A percentile compares a stretch with the other conserved stretches of the same genome.
Conservation (phyloP, 2,113 vertebrate genomes). For the Tyto alba region DNA sequence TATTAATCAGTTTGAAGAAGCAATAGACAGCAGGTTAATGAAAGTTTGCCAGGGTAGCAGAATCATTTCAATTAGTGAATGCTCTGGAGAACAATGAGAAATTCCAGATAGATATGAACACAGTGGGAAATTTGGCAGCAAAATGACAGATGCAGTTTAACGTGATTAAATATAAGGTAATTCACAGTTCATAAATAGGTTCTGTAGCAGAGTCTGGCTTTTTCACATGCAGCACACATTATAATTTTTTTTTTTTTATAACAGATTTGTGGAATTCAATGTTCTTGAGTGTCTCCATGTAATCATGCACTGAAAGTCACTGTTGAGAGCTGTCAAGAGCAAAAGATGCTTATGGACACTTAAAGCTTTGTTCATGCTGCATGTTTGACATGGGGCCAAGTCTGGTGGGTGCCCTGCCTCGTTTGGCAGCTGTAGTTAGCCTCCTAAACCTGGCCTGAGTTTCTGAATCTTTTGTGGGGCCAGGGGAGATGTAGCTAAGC, state of each 20-base stretch:
- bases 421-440: neutral
- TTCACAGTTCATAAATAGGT: constrained; percentile 6
- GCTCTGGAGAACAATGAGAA: constrained; percentile 32
- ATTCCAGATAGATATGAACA: constrained; percentile 4
- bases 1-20: constrained; percentile 11
- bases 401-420: neutral
- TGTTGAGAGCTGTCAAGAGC: neutral
- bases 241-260: neutral
- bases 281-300: neutral
- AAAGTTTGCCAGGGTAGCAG: constrained; percentile 22
- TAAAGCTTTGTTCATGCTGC: neutral
- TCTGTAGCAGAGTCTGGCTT: neutral
- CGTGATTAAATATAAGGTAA: constrained; percentile 24
- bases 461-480: neutral
- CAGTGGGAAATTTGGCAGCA: constrained; percentile 20
- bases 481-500: neutral
- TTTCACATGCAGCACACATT: neutral
- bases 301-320: neutral
- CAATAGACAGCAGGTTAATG: neutral
- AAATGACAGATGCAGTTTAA: constrained; percentile 23
- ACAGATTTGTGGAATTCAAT: neutral
- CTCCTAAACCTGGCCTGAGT: neutral
- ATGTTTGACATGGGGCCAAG: neutral
- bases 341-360: neutral
- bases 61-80: constrained; percentile 48